Evolutionary conservation across 2,113 vertebrate species (phyloP), one percentile per base, ranked within the genome.

Genomic region (Clinocottus analis): DNA sequence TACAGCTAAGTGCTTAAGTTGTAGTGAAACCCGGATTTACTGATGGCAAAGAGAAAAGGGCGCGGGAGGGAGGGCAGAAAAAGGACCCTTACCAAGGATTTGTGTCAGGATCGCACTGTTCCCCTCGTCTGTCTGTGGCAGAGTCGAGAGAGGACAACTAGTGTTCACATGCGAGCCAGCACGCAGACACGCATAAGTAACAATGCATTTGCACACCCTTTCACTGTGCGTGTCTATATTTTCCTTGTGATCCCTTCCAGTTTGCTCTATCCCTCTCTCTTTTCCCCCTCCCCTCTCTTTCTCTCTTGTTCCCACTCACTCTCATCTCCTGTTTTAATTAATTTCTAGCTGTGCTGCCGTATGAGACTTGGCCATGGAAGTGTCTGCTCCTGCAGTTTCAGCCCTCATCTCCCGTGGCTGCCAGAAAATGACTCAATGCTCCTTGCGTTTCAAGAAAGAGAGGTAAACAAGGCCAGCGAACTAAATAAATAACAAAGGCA

Each of bases 1-100:
- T 94, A 94, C 86, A 69, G 90, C 90, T 94, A 92, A 94, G 93
- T 94, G 92, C 93, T 94, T 94, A 91, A 94, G 85, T 94, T 94
- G 93, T 89, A 90, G 89, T 87, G 90, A 92, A 94, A 93, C 91
- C 90, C 85, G 91, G 93, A 94, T 93, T 94, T 94, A 88, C 88
- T 90, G 93, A 92, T 89, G 89, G 89, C 92, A 93, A 88, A 93
- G 91, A 92, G 85, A 90, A 80, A 79, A 81, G 85, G 70, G 87
- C 41, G 43, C 85, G 77, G 74, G 86, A 88, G 88, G 87, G 81
- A 83, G 83, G 90, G 84, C 85, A 64, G 78, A 55, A 84, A 91
- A 92, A 91, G 90, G 90, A 92, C 87, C 92, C 92, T 94, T 90
- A 91, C 85, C 73, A 86, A 90, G 91, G 93, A 92, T 93, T 93